Percentiles rank a stretch among this genome's conserved stretches.
These are phyloP conservation scores for Zaprionus lachaisei DNA, from an alignment of 1,140 invertebrate species.

Conservation along the genomic window DNA sequence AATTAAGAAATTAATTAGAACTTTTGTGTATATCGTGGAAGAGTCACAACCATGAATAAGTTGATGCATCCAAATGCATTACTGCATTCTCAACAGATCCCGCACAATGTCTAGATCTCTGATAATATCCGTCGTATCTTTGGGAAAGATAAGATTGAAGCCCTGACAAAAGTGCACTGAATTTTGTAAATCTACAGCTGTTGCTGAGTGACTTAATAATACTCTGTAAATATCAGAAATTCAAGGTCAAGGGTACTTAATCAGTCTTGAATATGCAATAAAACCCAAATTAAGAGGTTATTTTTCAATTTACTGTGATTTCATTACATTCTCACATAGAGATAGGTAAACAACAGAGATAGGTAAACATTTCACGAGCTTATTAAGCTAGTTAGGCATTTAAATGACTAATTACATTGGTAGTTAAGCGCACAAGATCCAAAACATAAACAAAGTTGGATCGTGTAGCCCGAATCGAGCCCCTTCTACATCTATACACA, in stretches of 20 bases:
- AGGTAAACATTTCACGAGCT: constrained; percentile 51
- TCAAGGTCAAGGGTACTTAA: too few relatives aligned
- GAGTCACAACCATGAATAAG: constrained; percentile 2
- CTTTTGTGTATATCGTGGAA: neutral
- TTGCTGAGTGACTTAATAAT: constrained; percentile 13
- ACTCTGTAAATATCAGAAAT: neutral
- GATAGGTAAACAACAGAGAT: constrained; percentile 36
- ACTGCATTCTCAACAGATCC: neutral
- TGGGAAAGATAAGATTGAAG: constrained; percentile 23
- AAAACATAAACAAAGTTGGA: constrained; percentile 19
- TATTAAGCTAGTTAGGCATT: constrained; percentile 25
- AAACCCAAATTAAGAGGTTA: neutral
- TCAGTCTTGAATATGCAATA: too few relatives aligned
- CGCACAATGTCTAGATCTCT: neutral
- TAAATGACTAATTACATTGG: constrained; percentile 18
- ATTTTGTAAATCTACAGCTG: neutral
- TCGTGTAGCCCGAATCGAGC: neutral
- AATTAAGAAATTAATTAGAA: neutral
- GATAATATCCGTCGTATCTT: neutral
- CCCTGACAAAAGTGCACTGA: constrained; percentile 7
- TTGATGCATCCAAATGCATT: constrained; percentile 3
- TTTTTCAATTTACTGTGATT: neutral
- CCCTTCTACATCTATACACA: neutral
- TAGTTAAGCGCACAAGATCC: neutral
- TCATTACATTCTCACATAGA: neutral